A percentile compares a stretch with the other conserved stretches of the same genome.
Conservation (phyloP, 2,888 invertebrate species). For the Galeopsomyia nigrocyanea region DNA sequence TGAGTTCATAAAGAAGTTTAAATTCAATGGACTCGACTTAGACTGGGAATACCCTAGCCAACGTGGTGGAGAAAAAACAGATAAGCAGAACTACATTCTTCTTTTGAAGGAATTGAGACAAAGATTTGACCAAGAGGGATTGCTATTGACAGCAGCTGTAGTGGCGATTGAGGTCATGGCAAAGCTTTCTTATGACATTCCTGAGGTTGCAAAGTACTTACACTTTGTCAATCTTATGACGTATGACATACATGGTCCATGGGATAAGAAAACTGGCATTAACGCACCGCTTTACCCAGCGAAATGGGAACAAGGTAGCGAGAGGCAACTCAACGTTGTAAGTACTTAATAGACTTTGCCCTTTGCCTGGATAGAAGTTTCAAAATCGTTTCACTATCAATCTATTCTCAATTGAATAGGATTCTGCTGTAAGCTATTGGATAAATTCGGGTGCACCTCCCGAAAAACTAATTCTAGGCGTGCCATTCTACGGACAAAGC, state of each 20-base stretch:
- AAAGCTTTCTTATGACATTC: slow-evolving; percentile 74
- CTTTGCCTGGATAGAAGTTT: too few relatives aligned
- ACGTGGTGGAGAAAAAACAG: slow-evolving; percentile 69
- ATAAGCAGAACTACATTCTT: slow-evolving; percentile 70
- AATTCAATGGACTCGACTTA: slow-evolving; percentile 79
- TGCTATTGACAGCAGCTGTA: slow-evolving; percentile 66
- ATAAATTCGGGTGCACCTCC: slow-evolving; percentile 71
- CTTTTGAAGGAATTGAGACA: slow-evolving; percentile 73
- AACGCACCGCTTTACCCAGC: slow-evolving; percentile 75
- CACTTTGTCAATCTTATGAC: slow-evolving; percentile 80
- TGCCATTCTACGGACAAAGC: slow-evolving; percentile 79
- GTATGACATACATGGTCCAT: slow-evolving; percentile 79
- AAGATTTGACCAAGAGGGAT: slow-evolving; percentile 71
- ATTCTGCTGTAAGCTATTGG: slow-evolving; percentile 71
- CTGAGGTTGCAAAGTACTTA: slow-evolving; percentile 73
- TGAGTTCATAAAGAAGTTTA: slow-evolving; percentile 71
- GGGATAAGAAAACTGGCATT: slow-evolving; percentile 77
- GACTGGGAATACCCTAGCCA: slow-evolving; percentile 81
- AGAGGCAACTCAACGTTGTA: slow-evolving; percentile 18
- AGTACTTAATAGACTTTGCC: neutral
- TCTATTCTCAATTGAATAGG: slow-evolving; percentile 54
- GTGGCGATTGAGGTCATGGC: slow-evolving; percentile 70
- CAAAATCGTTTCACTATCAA: too few relatives aligned
- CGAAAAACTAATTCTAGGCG: slow-evolving; percentile 77
- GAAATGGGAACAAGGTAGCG: slow-evolving; percentile 61